Evolutionary conservation across 2,888 invertebrate species (phyloP).

Genomic region (Hipparchia semele): DNA sequence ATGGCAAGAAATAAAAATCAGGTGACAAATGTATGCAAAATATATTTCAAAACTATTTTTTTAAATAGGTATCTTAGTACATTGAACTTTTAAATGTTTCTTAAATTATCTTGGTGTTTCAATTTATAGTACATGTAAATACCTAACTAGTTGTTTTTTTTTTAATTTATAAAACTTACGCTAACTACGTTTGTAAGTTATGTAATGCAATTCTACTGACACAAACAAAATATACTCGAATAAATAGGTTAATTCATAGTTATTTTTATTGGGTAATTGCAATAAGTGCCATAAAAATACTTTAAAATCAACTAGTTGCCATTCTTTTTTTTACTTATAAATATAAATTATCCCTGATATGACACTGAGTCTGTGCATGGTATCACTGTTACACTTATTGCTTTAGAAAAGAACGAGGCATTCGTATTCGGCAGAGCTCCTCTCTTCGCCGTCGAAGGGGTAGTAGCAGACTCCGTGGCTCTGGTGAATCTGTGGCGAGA

Average conservation of each 20-base stretch:
- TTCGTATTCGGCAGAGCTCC: conserved; percentile 86
- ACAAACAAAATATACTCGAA: not conserved
- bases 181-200: not conserved
- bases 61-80: not conserved
- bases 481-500: conserved; percentile 80
- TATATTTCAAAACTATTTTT: conserved; percentile 21
- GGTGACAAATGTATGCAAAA: conserved; percentile 27
- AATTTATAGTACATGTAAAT: not conserved
- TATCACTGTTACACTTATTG: conserved; percentile 32
- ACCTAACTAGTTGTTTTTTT: not conserved
- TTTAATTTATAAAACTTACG: not conserved
- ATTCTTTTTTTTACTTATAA: not conserved
- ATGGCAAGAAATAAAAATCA: conserved; percentile 14
- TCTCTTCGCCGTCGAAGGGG: conserved; percentile 87
- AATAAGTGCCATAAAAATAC: not conserved
- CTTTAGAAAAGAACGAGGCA: conserved; percentile 81
- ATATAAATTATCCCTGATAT: conserved; percentile 25
- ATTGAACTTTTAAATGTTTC: conserved; percentile 1
- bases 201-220: not conserved
- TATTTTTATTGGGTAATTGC: not conserved
- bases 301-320: not conserved
- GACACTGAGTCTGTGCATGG: conserved; percentile 25
- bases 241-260: not conserved
- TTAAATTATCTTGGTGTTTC: not conserved
- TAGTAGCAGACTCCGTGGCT: conserved; percentile 86